Evolutionary conservation across 2,113 vertebrate genomes (phyloP).

Genomic region (Brachypteracias leptosomus): DNA sequence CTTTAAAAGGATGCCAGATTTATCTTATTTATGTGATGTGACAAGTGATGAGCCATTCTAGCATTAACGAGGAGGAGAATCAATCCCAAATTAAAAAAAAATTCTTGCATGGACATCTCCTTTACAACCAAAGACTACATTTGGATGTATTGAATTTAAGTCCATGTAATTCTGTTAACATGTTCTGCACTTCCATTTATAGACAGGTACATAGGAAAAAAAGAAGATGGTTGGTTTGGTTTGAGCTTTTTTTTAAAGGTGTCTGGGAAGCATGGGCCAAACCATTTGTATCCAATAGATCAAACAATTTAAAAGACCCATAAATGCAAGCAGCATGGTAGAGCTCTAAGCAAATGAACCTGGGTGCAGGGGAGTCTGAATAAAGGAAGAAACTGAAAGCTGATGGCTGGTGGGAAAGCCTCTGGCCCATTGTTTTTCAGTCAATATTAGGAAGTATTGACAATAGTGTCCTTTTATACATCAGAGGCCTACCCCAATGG

Average conservation of each 20-base stretch:
- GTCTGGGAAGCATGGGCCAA: background rate
- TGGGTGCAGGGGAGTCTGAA: background rate
- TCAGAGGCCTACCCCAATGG: background rate
- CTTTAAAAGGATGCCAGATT: background rate
- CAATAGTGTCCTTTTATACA: background rate
- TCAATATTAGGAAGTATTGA: background rate
- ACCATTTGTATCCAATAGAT: background rate
- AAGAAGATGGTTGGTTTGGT: fast-evolving
- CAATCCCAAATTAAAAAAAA: background rate
- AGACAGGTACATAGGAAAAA: background rate
- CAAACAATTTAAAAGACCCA: background rate
- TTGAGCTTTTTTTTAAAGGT: background rate
- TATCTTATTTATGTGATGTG: background rate
- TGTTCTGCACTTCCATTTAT: background rate
- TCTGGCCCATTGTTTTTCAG: background rate
- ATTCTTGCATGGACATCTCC: background rate
- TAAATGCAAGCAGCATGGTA: background rate
- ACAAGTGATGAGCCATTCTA: background rate
- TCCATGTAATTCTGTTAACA: background rate
- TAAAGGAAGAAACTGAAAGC: background rate
- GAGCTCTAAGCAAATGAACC: background rate
- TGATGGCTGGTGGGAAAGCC: background rate
- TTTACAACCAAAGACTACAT: background rate
- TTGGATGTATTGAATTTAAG: background rate
- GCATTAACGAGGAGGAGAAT: background rate